Base-by-base conservation (phyloP, 2,113 vertebrate species). In the Tupaia chinensis region DNA sequence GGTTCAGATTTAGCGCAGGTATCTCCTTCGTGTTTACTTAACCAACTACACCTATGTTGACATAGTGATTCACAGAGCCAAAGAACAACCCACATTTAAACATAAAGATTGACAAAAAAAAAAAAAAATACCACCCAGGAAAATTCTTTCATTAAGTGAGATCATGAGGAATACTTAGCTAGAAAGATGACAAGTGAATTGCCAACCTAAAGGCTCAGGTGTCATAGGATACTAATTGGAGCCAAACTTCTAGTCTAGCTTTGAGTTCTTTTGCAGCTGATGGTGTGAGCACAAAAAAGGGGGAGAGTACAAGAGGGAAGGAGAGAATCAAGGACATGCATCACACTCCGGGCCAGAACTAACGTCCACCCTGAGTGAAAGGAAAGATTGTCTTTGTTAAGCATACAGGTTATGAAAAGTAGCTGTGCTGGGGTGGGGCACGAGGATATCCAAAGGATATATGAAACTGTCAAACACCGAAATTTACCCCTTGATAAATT, bases 81-180 rank as follows among this genome's bases (percentile, higher is more conserved):
- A 95, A 78, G 65, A 91, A 95, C 92, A 95, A 86, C 34, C n/a
- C 73, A 34, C 84, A 74, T 60, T 96, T 89, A 95, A 95, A 85
- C 73, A 91, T 85, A 91, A 95, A 96, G 90, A 78, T 84, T 63
- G 95, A 91, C 92, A 92, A 91, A 61, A 87, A 94, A 95, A 95
- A 93, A 88, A 90, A 61, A 93, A 97, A 88, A 92, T 96, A 61
- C 97, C 96, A 98, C 97, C 97, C 96, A 97, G 76, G 91, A 91
- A 95, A 97, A 93, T 25, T 66, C 29, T 90, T 32, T 73, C 54
- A 76, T 5, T 60, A 23, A 89, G 53, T 80, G 54, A 81, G 77
- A 84, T 84, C 76, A 68, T 56, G 63, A 86, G 29, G 56, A 84
- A 25, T 78, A 54, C 17, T 72, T 34, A 53, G 23, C 70, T 60